Base-by-base conservation (phyloP, 2,888 invertebrate species). In the Brachypterus glaber region DNA sequence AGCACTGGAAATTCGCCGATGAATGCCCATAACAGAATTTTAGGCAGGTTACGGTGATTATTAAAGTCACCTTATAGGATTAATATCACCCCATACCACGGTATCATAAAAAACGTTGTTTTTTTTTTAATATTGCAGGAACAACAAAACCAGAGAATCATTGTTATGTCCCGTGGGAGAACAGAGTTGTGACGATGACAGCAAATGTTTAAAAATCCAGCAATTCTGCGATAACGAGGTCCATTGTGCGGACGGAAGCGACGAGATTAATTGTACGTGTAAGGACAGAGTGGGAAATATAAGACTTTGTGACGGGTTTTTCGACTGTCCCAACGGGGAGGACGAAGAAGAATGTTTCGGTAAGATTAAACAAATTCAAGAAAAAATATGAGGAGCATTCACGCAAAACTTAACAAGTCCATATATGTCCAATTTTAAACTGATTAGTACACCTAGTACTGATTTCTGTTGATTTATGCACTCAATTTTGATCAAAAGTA, bases 301-400 rank as follows among this genome's bases (percentile, higher is more conserved):
- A 2, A 73, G 82, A 46, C 59, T 79, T 1, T 90, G 90, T 55
- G 90, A 90, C 60, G 85, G 84, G 11, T 86, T 82, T 54, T 75
- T 77, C 31, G 89, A 89, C 55, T 89, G 87, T 59, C 88, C 87
- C 0, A 72, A 75, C 50, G 83, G 79, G 13, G 85, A 84, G 66
- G 88, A 88, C 53, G 88, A 89, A 67, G 64, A 79, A 52, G 82
- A 78, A 13, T 89, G 88, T 58, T 77, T 76, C 55, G 84, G 86
- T 82, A 67, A 66, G 56, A 21, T 33, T 11, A 17, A 11, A 44
- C 25, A 27, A 14, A 36, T 21, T 33, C 4, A 14, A n/a, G n/a
- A n/a, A n/a, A n/a, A n/a, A n/a, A n/a, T n/a, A n/a, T n/a, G n/a
- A n/a, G n/a, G n/a, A n/a, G n/a, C n/a, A n/a, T n/a, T n/a, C n/a